Percentiles rank a stretch among this genome's conserved stretches.
Conservation (phyloP, 2,113 vertebrate species). For the Proteles cristata region DNA sequence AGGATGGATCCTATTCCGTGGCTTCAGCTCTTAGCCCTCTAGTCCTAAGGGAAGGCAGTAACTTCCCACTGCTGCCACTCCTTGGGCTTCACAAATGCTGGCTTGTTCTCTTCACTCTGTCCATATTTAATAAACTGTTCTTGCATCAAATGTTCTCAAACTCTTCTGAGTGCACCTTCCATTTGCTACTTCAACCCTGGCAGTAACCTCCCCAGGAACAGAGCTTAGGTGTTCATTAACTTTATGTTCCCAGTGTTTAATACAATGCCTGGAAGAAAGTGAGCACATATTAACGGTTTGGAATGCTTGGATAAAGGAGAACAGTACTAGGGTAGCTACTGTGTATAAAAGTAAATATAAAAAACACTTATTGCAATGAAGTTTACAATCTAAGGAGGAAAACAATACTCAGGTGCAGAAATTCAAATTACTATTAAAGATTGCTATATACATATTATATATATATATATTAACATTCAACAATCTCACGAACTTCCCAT, state of each 20-base stretch:
- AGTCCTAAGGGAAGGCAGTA: not conserved
- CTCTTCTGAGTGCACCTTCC: not conserved
- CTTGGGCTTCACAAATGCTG: not conserved
- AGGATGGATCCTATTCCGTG: not conserved
- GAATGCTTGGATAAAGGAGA: not conserved
- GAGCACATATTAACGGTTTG: not conserved
- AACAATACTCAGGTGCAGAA: not conserved
- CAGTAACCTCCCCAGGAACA: not conserved
- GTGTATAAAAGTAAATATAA: not conserved
- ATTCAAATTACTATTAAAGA: not conserved
- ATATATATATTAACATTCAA: not conserved
- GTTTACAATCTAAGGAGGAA: not conserved
- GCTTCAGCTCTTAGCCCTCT: not conserved
- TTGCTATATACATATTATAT: not conserved
- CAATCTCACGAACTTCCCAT: constrained; percentile 8
- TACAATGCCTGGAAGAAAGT: not conserved
- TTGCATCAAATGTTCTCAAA: not conserved
- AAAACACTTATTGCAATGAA: not conserved
- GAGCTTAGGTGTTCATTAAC: not conserved
- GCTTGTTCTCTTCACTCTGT: not conserved
- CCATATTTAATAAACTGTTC: not conserved
- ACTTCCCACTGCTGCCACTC: not conserved
- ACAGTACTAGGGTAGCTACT: not conserved
- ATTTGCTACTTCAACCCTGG: not conserved
- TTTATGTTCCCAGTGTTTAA: not conserved